Evolutionary conservation across 2,888 invertebrate genomes (phyloP), one percentile per base, ranked within the genome.

Genomic region (Dendrolimus pini): DNA sequence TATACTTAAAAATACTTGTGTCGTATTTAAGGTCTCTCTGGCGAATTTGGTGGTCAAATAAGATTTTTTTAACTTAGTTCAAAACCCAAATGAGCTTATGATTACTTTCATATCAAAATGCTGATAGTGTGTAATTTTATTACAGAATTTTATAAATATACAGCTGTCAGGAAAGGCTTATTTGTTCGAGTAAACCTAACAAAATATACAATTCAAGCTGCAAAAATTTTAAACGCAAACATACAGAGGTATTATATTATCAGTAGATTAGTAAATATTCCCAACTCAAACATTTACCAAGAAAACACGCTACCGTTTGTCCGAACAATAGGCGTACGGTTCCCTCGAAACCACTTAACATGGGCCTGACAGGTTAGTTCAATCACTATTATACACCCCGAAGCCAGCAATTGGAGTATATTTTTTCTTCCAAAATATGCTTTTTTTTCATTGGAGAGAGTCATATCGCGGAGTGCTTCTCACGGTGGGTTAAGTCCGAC

Each of bases 361-460:
- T 89, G 90, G 90, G 89, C 77, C 85, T 90, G 90, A 90, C 90
- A 90, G 90, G 89, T 89, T 88, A 85, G 86, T 89, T 89, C 88
- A 86, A 86, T 87, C 85, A 87, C 85, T 85, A 85, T 85, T 85
- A 86, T 83, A 80, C 80, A 77, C 81, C 88, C 79, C 75, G 78
- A 70, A 83, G 87, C 88, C 69, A 78, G 77, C 82, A 82, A 86
- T 86, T 82, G 77, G 80, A 82, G 83, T 85, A 83, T 83, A 84
- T 87, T 83, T 83, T 78, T 76, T 74, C 47, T 47, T 10, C 12
- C 3, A 75, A 62, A 75, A 74, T 75, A 71, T 47, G 47, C 9
- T 80, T 75, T 83, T 83, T 80, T 81, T 70, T 72, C 67, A 73
- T 74, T 75, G 78, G 74, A 80, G 79, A 12, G 82, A 83, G 78